Evolutionary conservation across 2,113 vertebrate genomes (phyloP).

Genomic region (Oreochromis tanganicae): DNA sequence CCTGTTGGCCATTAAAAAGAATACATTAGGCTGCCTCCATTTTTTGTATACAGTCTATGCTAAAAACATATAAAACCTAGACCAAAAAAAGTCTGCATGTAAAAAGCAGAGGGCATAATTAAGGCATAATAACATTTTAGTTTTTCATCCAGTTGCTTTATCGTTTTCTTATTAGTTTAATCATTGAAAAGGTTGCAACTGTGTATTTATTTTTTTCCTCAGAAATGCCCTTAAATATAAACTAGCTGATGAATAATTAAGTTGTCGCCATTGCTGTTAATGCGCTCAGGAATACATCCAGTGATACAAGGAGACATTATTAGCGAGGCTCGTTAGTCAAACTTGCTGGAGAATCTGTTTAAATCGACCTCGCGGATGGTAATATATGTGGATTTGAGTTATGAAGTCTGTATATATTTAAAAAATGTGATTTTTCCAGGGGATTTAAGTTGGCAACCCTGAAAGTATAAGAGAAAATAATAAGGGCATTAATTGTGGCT

Average conservation of each 20-base stretch:
- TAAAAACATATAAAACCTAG: not conserved
- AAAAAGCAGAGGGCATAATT: rapidly evolving
- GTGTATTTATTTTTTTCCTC: not conserved
- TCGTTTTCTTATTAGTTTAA: not conserved
- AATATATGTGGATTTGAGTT: not conserved
- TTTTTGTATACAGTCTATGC: not conserved
- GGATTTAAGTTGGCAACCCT: not conserved
- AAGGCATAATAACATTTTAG: not conserved
- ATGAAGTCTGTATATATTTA: not conserved
- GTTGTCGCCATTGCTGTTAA: not conserved
- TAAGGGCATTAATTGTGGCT: not conserved
- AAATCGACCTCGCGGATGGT: not conserved
- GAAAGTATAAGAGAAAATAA: not conserved
- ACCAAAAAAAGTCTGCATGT: not conserved
- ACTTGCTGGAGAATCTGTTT: not conserved
- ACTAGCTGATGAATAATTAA: not conserved
- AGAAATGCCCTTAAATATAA: not conserved
- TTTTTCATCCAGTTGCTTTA: not conserved
- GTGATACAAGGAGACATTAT: not conserved
- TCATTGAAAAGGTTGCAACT: not conserved
- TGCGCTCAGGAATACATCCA: not conserved
- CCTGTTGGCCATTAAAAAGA: not conserved
- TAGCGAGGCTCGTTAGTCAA: not conserved
- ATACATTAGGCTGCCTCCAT: not conserved
- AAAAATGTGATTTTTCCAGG: not conserved